Conservation (phyloP, 2,113 vertebrate genomes). For the Manacus vitellinus region DNA sequence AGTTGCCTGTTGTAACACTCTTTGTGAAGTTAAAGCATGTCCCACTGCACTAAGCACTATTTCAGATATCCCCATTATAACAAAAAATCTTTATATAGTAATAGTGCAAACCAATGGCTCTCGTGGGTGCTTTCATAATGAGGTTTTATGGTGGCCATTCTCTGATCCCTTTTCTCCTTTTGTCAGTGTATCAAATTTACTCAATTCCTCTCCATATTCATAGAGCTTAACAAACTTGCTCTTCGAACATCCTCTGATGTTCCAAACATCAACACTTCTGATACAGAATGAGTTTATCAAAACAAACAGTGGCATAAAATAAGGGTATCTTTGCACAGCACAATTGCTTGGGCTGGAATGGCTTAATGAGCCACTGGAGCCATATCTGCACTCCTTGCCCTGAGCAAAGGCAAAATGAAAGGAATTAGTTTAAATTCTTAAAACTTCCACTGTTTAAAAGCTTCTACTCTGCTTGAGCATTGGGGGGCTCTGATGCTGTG, state of each 20-base stretch:
- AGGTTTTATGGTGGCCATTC: constrained; percentile 41
- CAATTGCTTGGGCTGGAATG: neutral
- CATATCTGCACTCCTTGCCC: neutral
- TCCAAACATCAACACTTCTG: neutral
- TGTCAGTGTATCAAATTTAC: neutral
- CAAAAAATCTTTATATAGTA: constrained; percentile 51
- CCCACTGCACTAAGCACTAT: constrained; percentile 36
- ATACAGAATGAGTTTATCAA: neutral
- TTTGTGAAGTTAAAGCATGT: constrained; percentile 31
- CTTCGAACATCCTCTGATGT: neutral
- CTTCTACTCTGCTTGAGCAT: neutral
- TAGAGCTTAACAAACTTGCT: neutral
- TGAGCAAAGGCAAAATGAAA: neutral
- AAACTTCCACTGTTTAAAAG: neutral
- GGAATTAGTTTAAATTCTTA: neutral
- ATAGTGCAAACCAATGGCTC: constrained; percentile 35
- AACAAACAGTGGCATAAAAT: neutral
- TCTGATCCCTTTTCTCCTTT: constrained; percentile 30
- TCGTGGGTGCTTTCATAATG: constrained; percentile 43
- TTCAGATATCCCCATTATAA: constrained; percentile 47
- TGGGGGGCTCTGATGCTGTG: neutral
- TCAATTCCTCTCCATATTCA: neutral
- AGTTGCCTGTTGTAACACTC: constrained; percentile 45
- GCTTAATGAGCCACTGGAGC: neutral
- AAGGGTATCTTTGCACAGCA: neutral